Base-by-base conservation (phyloP, 2,888 invertebrate species). In the Sesia bembeciformis region DNA sequence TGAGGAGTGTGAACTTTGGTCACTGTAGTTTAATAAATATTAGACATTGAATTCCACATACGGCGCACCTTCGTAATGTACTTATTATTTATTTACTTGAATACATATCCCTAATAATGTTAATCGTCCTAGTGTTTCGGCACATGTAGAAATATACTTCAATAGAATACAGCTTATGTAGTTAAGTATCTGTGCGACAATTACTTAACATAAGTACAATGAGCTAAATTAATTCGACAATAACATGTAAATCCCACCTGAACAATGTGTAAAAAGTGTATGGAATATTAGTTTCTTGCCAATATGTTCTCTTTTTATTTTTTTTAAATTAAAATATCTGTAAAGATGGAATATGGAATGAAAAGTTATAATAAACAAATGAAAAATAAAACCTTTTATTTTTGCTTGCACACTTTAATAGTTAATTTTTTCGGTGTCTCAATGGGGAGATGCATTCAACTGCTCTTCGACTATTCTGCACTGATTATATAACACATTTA, bases 241-340 rank as follows among this genome's bases (percentile, higher is more conserved):
- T 78, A 79, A 76, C 66, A 60, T 67, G 67, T 62, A 61, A 63
- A 67, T 71, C 81, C 79, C 80, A 81, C 78, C 78, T 73, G 56
- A 70, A 64, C 59, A 57, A 59, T 46, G 7, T 46, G 46, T 46
- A 46, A 46, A 46, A 46, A 8, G 8, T 46, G 46, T 23, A 46
- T 67, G 56, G 60, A 63, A 61, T 60, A 55, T 65, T 62, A 63
- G 62, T 72, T 66, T 77, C 80, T 79, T 81, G 79, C 78, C 78
- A 71, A 8, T 39, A 50, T 50, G 50, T 50, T 50, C 58, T 58
- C 58, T 58, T n/a, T n/a, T n/a, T n/a, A n/a, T n/a, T n/a, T n/a
- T 60, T 54, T 57, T 52, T 60, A 61, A 63, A 58, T 59, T 52
- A 53, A 55, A 52, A 58, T 54, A 59, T 53, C 55, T 64, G 58